Evolutionary conservation across 2,113 vertebrate species (phyloP).

Genomic region (Bungarus multicinctus): DNA sequence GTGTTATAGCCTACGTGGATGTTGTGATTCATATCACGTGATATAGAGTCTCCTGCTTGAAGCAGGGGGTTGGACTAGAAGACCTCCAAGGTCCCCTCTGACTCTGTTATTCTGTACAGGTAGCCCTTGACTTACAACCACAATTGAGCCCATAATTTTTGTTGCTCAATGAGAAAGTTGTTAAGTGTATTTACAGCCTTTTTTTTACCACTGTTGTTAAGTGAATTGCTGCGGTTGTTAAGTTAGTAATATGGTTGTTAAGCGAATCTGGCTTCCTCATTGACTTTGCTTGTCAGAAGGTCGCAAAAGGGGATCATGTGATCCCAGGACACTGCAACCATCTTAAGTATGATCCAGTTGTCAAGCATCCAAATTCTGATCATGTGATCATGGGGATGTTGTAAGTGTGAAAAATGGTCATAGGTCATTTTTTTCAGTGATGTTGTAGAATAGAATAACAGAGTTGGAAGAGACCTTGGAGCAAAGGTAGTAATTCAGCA

Average conservation of each 20-base stretch:
- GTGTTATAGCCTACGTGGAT: accelerated
- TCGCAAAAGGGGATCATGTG: no score
- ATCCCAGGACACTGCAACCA: background rate
- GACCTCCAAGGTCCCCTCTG: background rate
- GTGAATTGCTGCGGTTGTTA: no score
- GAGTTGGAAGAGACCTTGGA: no score
- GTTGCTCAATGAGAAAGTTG: background rate
- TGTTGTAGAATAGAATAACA: background rate
- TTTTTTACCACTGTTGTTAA: background rate
- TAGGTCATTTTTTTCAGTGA: background rate
- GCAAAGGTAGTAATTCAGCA: no score
- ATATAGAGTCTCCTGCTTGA: background rate
- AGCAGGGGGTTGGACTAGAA: background rate
- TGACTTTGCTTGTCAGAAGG: background rate
- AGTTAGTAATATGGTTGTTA: no score
- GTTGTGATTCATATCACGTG: accelerated
- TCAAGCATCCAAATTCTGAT: background rate
- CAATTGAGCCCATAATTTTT: background rate
- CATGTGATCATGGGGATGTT: no score
- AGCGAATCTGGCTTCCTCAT: background rate
- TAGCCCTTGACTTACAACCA: background rate
- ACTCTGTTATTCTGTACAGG: background rate
- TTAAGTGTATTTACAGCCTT: background rate
- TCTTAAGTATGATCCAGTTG: background rate
- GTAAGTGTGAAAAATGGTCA: background rate